These are phyloP conservation scores for Pristionchus fissidentatus DNA, from an alignment of 2,888 invertebrate genomes.

Conservation along the genomic window DNA sequence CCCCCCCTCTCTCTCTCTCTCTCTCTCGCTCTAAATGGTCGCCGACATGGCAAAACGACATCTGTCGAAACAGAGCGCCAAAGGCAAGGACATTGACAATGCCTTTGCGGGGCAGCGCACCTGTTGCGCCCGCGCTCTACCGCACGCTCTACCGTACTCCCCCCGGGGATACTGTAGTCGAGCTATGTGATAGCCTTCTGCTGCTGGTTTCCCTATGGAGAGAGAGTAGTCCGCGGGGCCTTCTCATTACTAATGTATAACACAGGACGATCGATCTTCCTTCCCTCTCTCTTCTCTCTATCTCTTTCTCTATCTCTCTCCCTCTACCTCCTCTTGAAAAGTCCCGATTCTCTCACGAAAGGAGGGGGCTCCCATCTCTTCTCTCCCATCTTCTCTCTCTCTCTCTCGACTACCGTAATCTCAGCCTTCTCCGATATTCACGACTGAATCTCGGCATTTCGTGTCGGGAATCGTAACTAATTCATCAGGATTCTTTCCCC, in stretches of 20 bases:
- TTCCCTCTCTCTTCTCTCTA: constrained; percentile 5
- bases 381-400: background rate
- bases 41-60: constrained; percentile 37
- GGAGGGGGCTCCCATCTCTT: background rate
- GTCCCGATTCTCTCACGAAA: background rate
- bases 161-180: background rate
- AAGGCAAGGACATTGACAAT: background rate
- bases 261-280: constrained; percentile 44
- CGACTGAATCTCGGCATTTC: constrained; percentile 43
- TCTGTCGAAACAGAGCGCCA: background rate
- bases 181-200: background rate
- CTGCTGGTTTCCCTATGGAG: too few species aligned
- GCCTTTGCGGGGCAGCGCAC: background rate
- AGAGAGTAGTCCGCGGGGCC: background rate
- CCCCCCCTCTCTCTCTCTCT: background rate
- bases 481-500: background rate
- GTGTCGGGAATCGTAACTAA: constrained; percentile 42
- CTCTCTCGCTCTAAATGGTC: background rate
- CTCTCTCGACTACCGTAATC: background rate
- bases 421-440: background rate
- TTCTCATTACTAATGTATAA: constrained; percentile 50
- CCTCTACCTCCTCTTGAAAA: background rate
- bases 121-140: constrained; percentile 10
- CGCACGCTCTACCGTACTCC: background rate
- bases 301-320: constrained; percentile 1